Evolutionary conservation across 2,888 invertebrate species (phyloP).

Genomic region (Ectemnius lituratus): DNA sequence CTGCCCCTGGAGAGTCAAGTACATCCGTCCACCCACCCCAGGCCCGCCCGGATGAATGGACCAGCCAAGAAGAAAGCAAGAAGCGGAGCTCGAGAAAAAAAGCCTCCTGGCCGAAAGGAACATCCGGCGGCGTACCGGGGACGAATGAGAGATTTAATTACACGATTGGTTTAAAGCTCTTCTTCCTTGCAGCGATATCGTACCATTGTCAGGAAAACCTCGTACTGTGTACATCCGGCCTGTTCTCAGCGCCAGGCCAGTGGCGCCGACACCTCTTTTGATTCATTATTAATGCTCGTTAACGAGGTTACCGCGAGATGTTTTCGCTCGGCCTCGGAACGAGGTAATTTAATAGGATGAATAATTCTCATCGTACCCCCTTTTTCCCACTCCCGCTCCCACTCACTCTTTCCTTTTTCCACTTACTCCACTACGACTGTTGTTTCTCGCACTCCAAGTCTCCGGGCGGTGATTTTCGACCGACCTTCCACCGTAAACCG

Average conservation of each 20-base stretch:
- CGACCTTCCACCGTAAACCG: neutral
- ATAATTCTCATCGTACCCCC: constrained; percentile 21
- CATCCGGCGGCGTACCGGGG: constrained; percentile 19
- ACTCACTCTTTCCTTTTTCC: too few species aligned
- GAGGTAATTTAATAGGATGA: constrained; percentile 43
- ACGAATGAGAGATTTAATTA: constrained; percentile 57
- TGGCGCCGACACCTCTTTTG: constrained; percentile 31
- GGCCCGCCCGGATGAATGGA: constrained; percentile 40
- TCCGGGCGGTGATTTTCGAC: neutral
- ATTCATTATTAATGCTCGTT: constrained; percentile 46
- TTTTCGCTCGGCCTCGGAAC: constrained; percentile 10
- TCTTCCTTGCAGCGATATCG: constrained; percentile 30
- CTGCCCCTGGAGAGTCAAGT: constrained; percentile 27
- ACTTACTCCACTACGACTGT: neutral
- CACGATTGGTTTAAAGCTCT: constrained; percentile 54
- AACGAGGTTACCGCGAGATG: constrained; percentile 45
- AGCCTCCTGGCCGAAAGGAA: constrained; percentile 19
- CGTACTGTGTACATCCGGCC: neutral
- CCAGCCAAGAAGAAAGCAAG: constrained; percentile 26
- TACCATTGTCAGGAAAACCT: constrained; percentile 25
- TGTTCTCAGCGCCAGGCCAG: constrained; percentile 14
- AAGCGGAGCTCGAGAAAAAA: constrained; percentile 19
- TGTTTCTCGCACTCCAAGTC: neutral
- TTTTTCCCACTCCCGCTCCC: too few species aligned
- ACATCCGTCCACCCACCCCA: constrained; percentile 23